Evolutionary conservation across 2,888 invertebrate genomes (phyloP), one percentile per base, ranked within the genome.

Genomic region (Ectobius pallidus): DNA sequence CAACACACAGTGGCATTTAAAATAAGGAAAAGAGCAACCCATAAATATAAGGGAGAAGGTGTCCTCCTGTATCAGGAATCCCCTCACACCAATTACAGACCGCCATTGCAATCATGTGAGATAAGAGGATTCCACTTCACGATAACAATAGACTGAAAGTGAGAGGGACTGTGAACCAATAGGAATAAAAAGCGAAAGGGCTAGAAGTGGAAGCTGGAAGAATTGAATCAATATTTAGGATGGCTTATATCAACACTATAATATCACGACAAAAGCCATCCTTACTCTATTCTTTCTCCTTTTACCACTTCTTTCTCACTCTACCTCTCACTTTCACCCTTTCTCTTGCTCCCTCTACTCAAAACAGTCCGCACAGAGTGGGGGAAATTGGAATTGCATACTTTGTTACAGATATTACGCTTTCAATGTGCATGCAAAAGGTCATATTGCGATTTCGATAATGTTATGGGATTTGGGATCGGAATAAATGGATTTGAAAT

Each of bases 151-250:
- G 52, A 52, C 25, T 52, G 14, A 25, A 22, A 52, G 11, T 14
- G 52, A 52, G 11, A 25, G 25, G 14, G 25, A 52, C 22, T 22
- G 2, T 22, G 18, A 52, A 22, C 52, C 52, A 52, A 25, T 52
- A 52, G 22, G 52, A 52, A 52, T 25, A 52, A 52, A 52, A 52
- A 52, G 20, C 20, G 7, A 52, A 52, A 52, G 20, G 20, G 20
- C 6, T 34, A 11, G 34, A 34, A 34, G 34, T 7, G 34, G 34
- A 11, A 34, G 20, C n/a, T 52, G n/a, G 52, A 52, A 52, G 52
- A 52, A 52, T 20, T 52, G 52, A 52, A 52, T 52, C 52, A 52
- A 52, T 52, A 52, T 52, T 52, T 52, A 52, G 52, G 52, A 22
- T 11, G 11, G 52, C 52, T 52, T 52, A 22, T 52, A 52, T 52